Evolutionary conservation across 1,140 invertebrate species (phyloP), one percentile per base, ranked within the genome.

Genomic region (Camponotus pennsylvanicus): DNA sequence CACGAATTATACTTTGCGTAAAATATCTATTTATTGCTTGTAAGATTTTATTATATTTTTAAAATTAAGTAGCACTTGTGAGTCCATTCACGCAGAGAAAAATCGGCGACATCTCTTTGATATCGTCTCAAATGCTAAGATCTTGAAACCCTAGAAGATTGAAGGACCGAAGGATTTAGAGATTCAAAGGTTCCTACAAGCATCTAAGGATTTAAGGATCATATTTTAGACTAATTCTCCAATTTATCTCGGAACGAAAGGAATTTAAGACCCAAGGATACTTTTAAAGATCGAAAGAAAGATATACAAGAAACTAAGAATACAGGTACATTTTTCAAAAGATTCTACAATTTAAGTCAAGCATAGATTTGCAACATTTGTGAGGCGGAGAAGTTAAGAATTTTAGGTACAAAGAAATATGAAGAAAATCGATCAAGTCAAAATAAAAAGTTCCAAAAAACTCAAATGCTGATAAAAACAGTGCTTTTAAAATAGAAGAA

Each of bases 201-300:
- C 27, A 69, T 80, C 7, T 45, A 21, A 15, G 32, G 34, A 80
- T 42, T 67, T 67, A 32, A 57, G 67, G 5, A 57, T 57, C 34
- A 42, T 27, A 34, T 18, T 37, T 67, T 40, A 45, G 3, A 37
- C 27, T 63, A 63, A 77, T 77, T 45, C 57, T 37, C 21, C 18
- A 64, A 77, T 63, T 77, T 77, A 77, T 59, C 59, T 42, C n/a
- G 27, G 18, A 45, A 55, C n/a, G 34, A 18, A 18, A 13, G 40
- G 8, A 64, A 32, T 42, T 77, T n/a, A 13, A 15, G 13, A 32
- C 3, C n/a, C 1, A 3, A n/a, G 11, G 21, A 45, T 66, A 66
- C 15, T 52, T 52, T 15, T 52, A 5, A 52, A 52, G 15, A 52
- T 52, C 1, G 49, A 8, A 52, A 52, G 4, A 15, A 0, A 49